Base-by-base conservation (phyloP, 2,113 vertebrate species). In the Mus spicilegus region DNA sequence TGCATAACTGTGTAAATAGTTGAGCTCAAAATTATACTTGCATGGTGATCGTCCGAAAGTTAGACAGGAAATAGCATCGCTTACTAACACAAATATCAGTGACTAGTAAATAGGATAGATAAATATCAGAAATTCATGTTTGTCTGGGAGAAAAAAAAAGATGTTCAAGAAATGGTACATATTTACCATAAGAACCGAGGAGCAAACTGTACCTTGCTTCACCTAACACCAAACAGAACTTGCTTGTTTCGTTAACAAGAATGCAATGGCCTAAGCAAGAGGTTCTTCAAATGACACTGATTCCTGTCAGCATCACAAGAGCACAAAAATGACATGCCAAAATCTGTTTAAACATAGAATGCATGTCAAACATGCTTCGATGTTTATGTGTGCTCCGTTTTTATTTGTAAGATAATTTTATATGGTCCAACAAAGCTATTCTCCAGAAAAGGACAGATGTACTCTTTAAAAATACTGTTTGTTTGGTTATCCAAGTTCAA, bases 1-100 rank as follows among this genome's bases (percentile, higher is more conserved):
- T 28, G 61, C 19, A 33, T 42, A 7, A 89, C 20, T 95, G 88
- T 93, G 2, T 95, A 93, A 97, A 95, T 58, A 97, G n/a, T 81
- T 90, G 63, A 91, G 51, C 51, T 95, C 87, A 94, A 97, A 96
- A 97, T 94, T 87, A 91, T 75, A 78, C 69, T 88, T 91, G 28
- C 11, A 67, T 26, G 54, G 51, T 51, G 36, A 61, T 89, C 22
- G 46, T 39, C 81, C 7, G 20, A 82, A 96, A 95, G 72, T 87
- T 75, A 96, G 97, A 84, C 19, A 85, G 67, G 36, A 96, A 95
- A 94, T 30, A 72, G 72, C 26, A 87, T 46, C 91, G 22, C 56
- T 51, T 91, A 80, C 72, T 73, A 96, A 95, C 87, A 92, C 77
- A 96, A 96, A 97, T 77, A 97, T 65, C 36, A 91, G 20, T 93